Conservation (phyloP, 2,113 vertebrate genomes). For the Neodontobutis hainanensis region DNA sequence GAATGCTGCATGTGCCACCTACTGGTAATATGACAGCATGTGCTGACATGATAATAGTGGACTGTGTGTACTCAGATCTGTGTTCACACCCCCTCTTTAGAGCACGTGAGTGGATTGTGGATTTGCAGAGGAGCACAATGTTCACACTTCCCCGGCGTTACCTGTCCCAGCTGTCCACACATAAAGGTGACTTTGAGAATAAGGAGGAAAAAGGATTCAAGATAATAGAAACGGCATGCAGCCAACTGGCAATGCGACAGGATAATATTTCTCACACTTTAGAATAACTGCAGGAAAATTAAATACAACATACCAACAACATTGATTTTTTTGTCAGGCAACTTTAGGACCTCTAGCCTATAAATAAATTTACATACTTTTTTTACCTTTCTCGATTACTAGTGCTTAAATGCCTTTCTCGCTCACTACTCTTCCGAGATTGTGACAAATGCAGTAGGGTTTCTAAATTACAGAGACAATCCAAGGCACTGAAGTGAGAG, state of each 20-base stretch:
- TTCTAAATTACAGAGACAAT: neutral
- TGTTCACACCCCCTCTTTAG: neutral
- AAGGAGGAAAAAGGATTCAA: too few species aligned
- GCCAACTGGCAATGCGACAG: too few species aligned
- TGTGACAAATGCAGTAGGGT: neutral
- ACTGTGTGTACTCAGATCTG: constrained; percentile 11
- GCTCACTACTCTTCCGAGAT: neutral
- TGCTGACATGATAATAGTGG: neutral
- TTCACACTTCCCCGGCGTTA: neutral
- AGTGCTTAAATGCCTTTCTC: neutral
- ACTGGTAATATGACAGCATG: neutral
- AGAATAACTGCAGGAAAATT: too few species aligned
- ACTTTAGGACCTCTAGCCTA: too few species aligned
- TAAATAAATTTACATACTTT: neutral
- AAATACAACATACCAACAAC: too few species aligned
- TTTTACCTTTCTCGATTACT: neutral
- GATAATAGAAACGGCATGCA: too few species aligned
- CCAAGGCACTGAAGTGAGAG: neutral
- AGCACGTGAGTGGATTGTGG: constrained; percentile 1
- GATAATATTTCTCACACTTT: too few species aligned
- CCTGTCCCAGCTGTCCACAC: neutral
- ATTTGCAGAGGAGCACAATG: constrained; percentile 12
- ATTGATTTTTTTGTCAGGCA: too few species aligned
- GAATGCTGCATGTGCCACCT: neutral
- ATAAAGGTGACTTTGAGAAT: too few species aligned